Evolutionary conservation across 2,113 vertebrate genomes (phyloP).

Genomic region (Notothenia coriiceps): DNA sequence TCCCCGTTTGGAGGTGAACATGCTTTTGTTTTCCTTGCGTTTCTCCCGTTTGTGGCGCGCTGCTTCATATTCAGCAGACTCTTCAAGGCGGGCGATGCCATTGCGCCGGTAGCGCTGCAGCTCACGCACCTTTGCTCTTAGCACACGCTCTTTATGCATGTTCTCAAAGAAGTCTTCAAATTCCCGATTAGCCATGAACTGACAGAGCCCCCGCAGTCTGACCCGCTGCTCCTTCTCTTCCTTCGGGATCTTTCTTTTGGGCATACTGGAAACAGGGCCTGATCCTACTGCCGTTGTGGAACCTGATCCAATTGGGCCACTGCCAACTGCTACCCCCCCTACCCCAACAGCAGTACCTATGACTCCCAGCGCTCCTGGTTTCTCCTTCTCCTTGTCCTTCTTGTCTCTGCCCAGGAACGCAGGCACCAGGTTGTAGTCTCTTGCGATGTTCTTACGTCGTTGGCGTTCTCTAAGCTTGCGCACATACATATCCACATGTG

Average conservation of each 20-base stretch:
- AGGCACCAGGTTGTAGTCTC: slow-evolving; percentile 94
- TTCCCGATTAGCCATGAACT: slow-evolving; percentile 97
- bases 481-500: slow-evolving; percentile 98
- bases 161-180: slow-evolving; percentile 97
- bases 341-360: slow-evolving; percentile 16
- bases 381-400: slow-evolving; percentile 91
- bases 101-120: slow-evolving; percentile 96
- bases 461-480: slow-evolving; percentile 94
- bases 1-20: slow-evolving; percentile 86
- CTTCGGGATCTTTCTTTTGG: slow-evolving; percentile 92
- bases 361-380: slow-evolving; percentile 51
- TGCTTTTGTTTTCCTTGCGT: slow-evolving; percentile 93
- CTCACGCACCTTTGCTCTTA: slow-evolving; percentile 94
- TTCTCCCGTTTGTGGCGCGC: slow-evolving; percentile 96
- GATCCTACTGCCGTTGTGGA: slow-evolving; percentile 34
- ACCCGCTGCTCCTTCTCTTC: slow-evolving; percentile 95
- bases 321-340: slow-evolving; percentile 18
- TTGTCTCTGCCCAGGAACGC: slow-evolving; percentile 93
- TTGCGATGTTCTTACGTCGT: slow-evolving; percentile 94
- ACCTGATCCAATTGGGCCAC: slow-evolving; percentile 15
- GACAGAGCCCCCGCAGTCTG: slow-evolving; percentile 91
- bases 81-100: slow-evolving; percentile 94
- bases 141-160: slow-evolving; percentile 93
- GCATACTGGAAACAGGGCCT: slow-evolving; percentile 56
- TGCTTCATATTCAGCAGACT: slow-evolving; percentile 94